Base-by-base conservation (phyloP, 2,888 invertebrate genomes). In the Cheiracanthium punctorium region DNA sequence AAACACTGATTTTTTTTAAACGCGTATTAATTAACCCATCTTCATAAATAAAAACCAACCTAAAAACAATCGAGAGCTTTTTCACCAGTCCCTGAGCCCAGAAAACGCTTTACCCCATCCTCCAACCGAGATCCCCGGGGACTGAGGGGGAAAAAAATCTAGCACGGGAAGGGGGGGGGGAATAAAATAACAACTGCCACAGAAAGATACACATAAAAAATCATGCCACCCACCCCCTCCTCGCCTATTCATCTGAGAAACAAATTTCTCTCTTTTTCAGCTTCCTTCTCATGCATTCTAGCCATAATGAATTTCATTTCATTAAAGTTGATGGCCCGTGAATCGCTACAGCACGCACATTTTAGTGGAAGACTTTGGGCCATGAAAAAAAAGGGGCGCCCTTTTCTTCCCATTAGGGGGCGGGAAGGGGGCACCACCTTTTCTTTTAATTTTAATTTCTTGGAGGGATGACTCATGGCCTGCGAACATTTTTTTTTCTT, bases 321-420 rank as follows among this genome's bases (percentile, higher is more conserved):
- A 88, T 88, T 88, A 88, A 79, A 88, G 85, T 88, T 88, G 87
- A 88, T 88, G 88, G 88, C 48, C 76, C 88, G 88, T 86, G 85
- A 86, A 86, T 74, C 43, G 84, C 74, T 65, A 84, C 82, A 84
- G 77, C 82, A 77, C 77, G 74, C 84, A 79, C 73, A 80, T 79
- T 85, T 69, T 20, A 65, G 70, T 29, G 17, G 65, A 67, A 58
- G 65, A 58, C 29, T 43, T n/a, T 8, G 30, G 41, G 58, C 67
- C 74, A 58, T 75, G 75, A 75, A 82, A 82, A 58, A 48, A 82
- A 58, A 48, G n/a, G 82, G 70, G 33, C 41, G 58, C 58, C 73
- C 24, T 71, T 43, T 71, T 75, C 70, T 65, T n/a, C 24, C 32
- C 30, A 28, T n/a, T 20, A 37, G 5, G 82, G n/a, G 58, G 17